phyloP scores from a whole-genome alignment of 2,797 vertebrate genomes.

The Sebastes diaconus region DNA sequence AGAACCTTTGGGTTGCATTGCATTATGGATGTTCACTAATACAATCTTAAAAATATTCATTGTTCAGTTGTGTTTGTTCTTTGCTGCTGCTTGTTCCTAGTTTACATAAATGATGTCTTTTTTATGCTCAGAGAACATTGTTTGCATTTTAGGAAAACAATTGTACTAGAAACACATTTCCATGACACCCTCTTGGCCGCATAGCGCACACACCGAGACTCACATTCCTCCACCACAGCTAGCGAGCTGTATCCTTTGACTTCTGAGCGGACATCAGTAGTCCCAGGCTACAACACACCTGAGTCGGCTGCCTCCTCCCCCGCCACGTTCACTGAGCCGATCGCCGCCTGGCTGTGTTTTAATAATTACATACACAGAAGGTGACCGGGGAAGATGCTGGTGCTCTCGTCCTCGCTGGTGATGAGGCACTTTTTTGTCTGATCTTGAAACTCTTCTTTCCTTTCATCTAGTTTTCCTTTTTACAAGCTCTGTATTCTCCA shows the following conservation, averaged over 20 bases:
- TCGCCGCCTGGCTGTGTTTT: constrained; percentile 35
- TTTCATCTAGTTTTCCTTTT: background rate
- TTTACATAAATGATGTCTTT: background rate
- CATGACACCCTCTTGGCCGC: background rate
- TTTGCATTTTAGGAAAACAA: background rate
- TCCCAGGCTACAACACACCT: constrained; percentile 34
- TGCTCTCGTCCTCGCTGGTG: background rate
- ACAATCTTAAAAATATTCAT: no score
- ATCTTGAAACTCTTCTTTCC: background rate
- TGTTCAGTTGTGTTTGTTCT: background rate
- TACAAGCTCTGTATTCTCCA: background rate
- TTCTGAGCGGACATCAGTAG: background rate
- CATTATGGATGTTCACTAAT: background rate
- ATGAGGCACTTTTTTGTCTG: background rate
- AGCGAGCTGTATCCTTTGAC: background rate
- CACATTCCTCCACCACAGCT: no score
- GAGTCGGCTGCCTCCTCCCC: background rate
- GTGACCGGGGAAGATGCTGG: constrained; percentile 26
- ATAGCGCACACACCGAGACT: background rate
- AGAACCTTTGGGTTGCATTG: background rate
- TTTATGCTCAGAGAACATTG: background rate
- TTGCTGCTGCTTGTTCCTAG: background rate
- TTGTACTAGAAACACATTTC: background rate
- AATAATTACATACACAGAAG: constrained; percentile 61
- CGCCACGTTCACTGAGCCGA: constrained; percentile 26